Conservation (phyloP, 2,888 invertebrate genomes). For the Euproctis similis region DNA sequence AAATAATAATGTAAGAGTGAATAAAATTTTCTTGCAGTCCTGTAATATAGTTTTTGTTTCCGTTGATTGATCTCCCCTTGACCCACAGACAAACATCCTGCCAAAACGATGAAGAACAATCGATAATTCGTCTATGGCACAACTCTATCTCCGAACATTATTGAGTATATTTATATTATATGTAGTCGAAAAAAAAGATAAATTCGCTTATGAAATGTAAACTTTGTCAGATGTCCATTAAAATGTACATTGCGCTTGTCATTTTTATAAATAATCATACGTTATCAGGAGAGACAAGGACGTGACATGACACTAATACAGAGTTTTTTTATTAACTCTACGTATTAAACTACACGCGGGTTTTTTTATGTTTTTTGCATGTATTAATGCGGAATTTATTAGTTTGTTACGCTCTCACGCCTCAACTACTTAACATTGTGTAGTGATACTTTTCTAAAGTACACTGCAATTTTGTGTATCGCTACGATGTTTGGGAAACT, state of each 20-base stretch:
- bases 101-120: conserved; percentile 26
- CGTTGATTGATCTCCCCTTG: conserved; percentile 23
- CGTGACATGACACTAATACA: conserved; percentile 45
- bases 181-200: conserved; percentile 23
- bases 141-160: conserved; percentile 26
- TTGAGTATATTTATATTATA: no score
- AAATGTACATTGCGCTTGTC: conserved; percentile 26
- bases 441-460: no score
- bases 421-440: no score
- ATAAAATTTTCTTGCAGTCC: conserved; percentile 1
- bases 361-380: no score
- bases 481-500: no score
- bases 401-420: no score
- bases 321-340: conserved; percentile 26
- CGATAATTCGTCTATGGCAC: conserved; percentile 30
- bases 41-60: conserved; percentile 20
- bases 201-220: conserved; percentile 16
- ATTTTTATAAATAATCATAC: conserved; percentile 50
- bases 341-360: no score
- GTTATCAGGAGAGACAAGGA: conserved; percentile 57
- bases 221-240: conserved; percentile 28
- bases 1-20: no score
- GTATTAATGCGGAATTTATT: no score
- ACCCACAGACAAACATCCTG: conserved; percentile 30
- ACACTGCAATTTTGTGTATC: no score